These are phyloP conservation scores for Galemys pyrenaicus DNA, from an alignment of 2,113 vertebrate genomes.

Conservation along the genomic window DNA sequence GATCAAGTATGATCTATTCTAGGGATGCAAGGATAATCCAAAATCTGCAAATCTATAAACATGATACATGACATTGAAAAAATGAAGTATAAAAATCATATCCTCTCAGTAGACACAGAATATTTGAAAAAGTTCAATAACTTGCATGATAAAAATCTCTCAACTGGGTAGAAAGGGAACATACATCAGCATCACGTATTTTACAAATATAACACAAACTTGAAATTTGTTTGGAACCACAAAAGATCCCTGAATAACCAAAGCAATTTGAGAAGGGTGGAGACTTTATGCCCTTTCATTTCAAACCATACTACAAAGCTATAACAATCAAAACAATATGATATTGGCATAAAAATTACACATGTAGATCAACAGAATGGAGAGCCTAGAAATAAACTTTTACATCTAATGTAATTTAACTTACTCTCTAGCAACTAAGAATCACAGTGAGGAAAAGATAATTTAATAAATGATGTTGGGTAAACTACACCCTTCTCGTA, in stretches of 20 bases:
- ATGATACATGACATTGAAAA: neutral
- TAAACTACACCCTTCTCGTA: neutral
- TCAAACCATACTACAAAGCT: neutral
- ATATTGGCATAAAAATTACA: neutral
- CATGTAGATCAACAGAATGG: neutral
- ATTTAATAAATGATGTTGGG: neutral
- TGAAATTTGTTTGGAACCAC: neutral
- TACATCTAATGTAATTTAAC: no score
- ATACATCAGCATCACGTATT: neutral
- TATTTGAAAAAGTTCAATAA: neutral
- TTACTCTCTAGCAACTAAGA: neutral
- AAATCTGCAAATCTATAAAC: neutral
- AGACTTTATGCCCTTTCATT: neutral
- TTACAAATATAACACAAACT: neutral
- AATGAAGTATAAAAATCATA: neutral
- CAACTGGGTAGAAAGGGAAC: neutral
- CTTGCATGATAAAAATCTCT: neutral
- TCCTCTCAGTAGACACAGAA: neutral
- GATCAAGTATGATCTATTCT: neutral
- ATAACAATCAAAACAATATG: neutral
- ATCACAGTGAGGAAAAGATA: neutral
- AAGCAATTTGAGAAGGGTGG: neutral
- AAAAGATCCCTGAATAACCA: neutral
- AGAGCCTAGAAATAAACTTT: neutral
- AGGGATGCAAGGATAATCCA: neutral